phyloP scores from a whole-genome alignment of 2,888 invertebrate genomes.

The Notodonta ziczac region DNA sequence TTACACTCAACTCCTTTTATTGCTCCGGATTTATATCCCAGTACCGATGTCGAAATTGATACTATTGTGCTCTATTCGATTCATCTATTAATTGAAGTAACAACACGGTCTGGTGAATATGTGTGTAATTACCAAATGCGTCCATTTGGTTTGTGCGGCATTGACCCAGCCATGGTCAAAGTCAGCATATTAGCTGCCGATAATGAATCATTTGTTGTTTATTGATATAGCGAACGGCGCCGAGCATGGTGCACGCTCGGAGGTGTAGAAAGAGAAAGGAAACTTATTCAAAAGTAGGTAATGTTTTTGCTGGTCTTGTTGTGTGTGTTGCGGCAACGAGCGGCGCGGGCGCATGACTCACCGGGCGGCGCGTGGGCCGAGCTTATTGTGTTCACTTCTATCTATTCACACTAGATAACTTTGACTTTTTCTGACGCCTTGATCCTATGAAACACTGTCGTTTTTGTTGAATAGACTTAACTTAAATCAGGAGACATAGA shows the following conservation, averaged over 20 bases:
- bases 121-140: constrained; percentile 7
- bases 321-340: constrained; percentile 60
- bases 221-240: constrained; percentile 68
- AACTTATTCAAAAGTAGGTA: constrained; percentile 84
- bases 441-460: constrained; percentile 49
- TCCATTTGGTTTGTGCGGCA: constrained; percentile 41
- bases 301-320: constrained; percentile 79
- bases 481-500: constrained; percentile 5
- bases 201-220: constrained; percentile 56
- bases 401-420: constrained; percentile 69
- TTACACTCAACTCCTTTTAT: constrained; percentile 3
- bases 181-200: constrained; percentile 48
- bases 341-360: constrained; percentile 74
- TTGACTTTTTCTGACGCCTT: constrained; percentile 68
- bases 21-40: not conserved
- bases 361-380: constrained; percentile 79
- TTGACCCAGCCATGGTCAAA: constrained; percentile 54
- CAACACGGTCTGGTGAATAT: constrained; percentile 5
- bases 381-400: constrained; percentile 74
- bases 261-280: constrained; percentile 84
- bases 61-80: constrained; percentile 1
- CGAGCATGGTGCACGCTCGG: constrained; percentile 63
- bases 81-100: constrained; percentile 5
- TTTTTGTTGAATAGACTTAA: constrained; percentile 33
- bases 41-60: not conserved